Evolutionary conservation across 2,113 vertebrate genomes (phyloP).

Genomic region (Gobiocypris rarus): DNA sequence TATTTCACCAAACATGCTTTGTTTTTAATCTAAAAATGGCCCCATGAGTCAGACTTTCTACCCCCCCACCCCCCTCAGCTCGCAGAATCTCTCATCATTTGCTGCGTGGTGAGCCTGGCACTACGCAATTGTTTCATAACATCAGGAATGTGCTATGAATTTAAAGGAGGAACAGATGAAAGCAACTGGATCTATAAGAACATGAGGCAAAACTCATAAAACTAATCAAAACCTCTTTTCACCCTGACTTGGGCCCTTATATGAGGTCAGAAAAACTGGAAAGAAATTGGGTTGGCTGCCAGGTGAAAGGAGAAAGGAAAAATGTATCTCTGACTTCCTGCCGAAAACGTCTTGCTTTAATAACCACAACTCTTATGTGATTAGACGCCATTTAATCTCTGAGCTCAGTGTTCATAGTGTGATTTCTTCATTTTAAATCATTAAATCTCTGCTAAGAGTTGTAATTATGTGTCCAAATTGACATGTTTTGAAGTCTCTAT

Average conservation of each 20-base stretch:
- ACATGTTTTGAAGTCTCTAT: slow-evolving; percentile 55
- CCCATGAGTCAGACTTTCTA: slow-evolving; percentile 19
- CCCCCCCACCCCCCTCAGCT: background rate
- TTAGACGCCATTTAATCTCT: background rate
- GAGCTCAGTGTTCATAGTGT: background rate
- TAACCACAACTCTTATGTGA: background rate
- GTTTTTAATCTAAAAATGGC: slow-evolving; percentile 32
- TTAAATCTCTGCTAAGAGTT: background rate
- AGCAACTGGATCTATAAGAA: background rate
- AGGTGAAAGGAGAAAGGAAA: background rate
- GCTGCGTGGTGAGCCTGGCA: slow-evolving; percentile 7
- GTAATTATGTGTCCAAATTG: slow-evolving; percentile 37
- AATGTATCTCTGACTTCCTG: background rate
- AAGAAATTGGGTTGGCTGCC: background rate
- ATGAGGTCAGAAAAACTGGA: slow-evolving; percentile 26
- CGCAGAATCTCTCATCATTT: slow-evolving; percentile 25
- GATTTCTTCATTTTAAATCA: background rate
- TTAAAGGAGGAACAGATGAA: slow-evolving; percentile 38
- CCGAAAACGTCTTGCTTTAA: background rate
- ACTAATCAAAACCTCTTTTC: slow-evolving; percentile 7
- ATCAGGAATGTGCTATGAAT: slow-evolving; percentile 27
- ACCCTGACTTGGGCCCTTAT: background rate
- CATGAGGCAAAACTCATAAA: slow-evolving; percentile 21
- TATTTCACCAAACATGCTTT: slow-evolving; percentile 23
- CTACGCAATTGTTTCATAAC: slow-evolving; percentile 25